phyloP scores from a whole-genome alignment of 2,797 vertebrate species.

The Alfaro cultratus region DNA sequence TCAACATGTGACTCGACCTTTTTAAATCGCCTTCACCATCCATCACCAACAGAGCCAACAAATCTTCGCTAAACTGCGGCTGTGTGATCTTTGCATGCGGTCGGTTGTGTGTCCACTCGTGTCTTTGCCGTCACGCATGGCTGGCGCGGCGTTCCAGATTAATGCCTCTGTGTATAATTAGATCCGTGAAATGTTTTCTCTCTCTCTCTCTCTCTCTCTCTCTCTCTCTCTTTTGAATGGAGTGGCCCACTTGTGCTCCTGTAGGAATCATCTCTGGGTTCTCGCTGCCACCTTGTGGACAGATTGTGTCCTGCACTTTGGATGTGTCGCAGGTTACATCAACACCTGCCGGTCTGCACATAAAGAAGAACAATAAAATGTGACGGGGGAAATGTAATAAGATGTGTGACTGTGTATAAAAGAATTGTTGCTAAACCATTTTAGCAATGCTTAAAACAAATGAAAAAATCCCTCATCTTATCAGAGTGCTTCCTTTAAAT shows the following conservation, averaged over 20 bases:
- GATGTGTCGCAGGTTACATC: slow-evolving; percentile 43
- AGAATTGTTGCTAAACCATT: neutral
- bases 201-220: neutral
- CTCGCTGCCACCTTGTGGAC: slow-evolving; percentile 81
- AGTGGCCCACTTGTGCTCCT: slow-evolving; percentile 58
- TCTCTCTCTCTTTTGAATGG: slow-evolving; percentile 51
- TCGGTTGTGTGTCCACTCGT: slow-evolving; percentile 16
- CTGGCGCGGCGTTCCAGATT: slow-evolving; percentile 54
- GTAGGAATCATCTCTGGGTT: slow-evolving; percentile 68
- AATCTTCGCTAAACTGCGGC: neutral
- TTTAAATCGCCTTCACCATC: slow-evolving; percentile 24
- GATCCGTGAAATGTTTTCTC: slow-evolving; percentile 25
- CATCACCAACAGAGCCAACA: slow-evolving; percentile 6
- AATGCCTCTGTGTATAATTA: slow-evolving; percentile 68
- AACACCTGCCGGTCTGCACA: slow-evolving; percentile 11
- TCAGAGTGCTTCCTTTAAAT: neutral
- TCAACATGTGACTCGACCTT: slow-evolving; percentile 25
- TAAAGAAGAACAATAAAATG: slow-evolving; percentile 22
- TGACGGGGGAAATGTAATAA: neutral
- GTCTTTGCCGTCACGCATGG: slow-evolving; percentile 22
- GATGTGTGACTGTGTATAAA: neutral
- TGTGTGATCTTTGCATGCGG: slow-evolving; percentile 22
- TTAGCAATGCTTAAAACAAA: neutral
- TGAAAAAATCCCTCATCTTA: neutral
- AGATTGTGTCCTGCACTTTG: neutral